Base-by-base conservation (phyloP, 2,113 vertebrate genomes). In the Machaerirhynchus nigripectus region DNA sequence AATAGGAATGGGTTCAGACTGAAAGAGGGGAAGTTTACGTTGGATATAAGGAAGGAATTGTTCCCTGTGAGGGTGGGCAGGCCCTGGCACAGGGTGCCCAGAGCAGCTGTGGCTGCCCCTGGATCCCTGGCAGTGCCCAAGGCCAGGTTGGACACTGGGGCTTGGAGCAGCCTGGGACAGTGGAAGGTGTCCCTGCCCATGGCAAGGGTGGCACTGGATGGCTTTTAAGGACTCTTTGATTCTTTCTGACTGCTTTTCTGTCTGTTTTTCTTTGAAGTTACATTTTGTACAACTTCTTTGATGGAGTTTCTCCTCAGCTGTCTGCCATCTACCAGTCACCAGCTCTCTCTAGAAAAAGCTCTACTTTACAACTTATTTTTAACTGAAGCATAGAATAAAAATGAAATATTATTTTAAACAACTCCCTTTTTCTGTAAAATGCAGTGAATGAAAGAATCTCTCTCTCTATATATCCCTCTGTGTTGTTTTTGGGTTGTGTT, bases 21-120 rank as follows among this genome's bases (percentile, higher is more conserved):
- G 14, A 49, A 22, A 22, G 5, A 55, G 1, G 22, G 26, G 31
- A 55, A 47, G 26, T 55, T 42, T 6, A 33, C n/a, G 26, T 61
- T 22, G 28, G 47, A 33, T 55, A 1, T 23, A 0, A 0, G 47
- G 14, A 15, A 35, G 17, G 5, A 83, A 55, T 47, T 26, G 1
- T 0, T 68, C 1, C 3, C 10, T 89, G 26, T 0, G 1, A 76
- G 30, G n/a, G 14, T 55, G 47, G n/a, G 5, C 0, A 76, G 30
- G 28, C 3, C 10, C 87, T 89, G 53, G 55, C 3, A 7, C 10
- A 23, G 67, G 6, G 1, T 46, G 5, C 11, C 13, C 78, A 75
- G 61, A 75, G n/a, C 7, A n/a, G 69, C 87, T 89, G 78, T 1
- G 87, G 87, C 53, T 89, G 39, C 47, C 61, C 40, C 78, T 80